phyloP scores from a whole-genome alignment of 2,797 vertebrate species.

The Falco rusticolus region DNA sequence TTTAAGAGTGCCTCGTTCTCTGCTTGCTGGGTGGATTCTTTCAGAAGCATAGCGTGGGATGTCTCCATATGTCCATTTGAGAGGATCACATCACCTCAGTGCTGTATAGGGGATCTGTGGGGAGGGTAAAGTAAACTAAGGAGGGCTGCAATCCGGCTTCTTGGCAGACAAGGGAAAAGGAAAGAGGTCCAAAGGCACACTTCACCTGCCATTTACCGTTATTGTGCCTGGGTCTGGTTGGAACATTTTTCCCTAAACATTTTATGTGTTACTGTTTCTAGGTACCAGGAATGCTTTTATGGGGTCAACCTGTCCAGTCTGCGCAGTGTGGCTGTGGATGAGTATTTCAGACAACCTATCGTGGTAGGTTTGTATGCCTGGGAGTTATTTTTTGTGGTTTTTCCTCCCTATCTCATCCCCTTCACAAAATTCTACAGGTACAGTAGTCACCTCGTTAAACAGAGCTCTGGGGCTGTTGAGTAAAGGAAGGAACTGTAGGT shows the following conservation, averaged over 20 bases:
- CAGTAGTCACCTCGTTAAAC: neutral
- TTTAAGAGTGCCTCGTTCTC: neutral
- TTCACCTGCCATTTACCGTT: neutral
- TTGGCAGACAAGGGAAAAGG: neutral
- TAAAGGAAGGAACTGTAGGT: neutral
- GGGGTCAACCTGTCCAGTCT: constrained; percentile 81
- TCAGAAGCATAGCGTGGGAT: neutral
- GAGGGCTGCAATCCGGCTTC: neutral
- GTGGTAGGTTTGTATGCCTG: constrained; percentile 68
- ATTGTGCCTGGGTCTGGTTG: too few relatives aligned
- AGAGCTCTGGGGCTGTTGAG: neutral
- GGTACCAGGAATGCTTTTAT: constrained; percentile 84
- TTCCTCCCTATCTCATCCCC: neutral
- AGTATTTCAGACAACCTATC: constrained; percentile 83
- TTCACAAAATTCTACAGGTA: neutral
- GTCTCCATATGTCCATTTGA: neutral
- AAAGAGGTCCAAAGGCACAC: neutral
- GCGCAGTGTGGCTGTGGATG: constrained; percentile 74
- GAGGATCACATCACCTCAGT: neutral
- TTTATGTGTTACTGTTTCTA: constrained; percentile 29
- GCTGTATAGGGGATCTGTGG: neutral
- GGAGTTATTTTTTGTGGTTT: neutral
- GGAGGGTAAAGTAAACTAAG: neutral
- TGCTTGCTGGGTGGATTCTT: neutral
- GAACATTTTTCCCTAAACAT: neutral